Evolutionary conservation across 2,888 invertebrate species (phyloP), one percentile per base, ranked within the genome.

Genomic region (Tortricodes alternella): DNA sequence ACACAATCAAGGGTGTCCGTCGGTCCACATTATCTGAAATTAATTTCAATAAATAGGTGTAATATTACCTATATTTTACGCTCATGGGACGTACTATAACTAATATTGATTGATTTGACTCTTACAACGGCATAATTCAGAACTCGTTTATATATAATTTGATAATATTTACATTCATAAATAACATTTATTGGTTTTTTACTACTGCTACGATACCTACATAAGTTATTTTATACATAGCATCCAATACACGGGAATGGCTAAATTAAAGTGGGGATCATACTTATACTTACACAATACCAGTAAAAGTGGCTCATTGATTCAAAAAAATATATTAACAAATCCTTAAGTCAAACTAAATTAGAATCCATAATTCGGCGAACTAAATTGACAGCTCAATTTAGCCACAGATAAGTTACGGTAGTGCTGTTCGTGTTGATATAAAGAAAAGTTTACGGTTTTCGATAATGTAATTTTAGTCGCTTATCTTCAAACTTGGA

Each of bases 41-140:
- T n/a, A n/a, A n/a, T n/a, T n/a, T n/a, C n/a, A n/a, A n/a, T n/a
- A n/a, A n/a, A n/a, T n/a, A n/a, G n/a, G n/a, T n/a, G n/a, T n/a
- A n/a, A n/a, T n/a, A n/a, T n/a, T n/a, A n/a, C n/a, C n/a, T n/a
- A 27, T 1, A 27, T 27, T 3, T 2, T 9, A 3, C 27, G 9
- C 29, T 9, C 23, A 11, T 5, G 21, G 21, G n/a, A 6, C 13
- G 34, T 41, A 16, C 21, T 11, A 9, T 9, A 8, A 6, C 24
- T 3, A 11, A 39, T 13, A 11, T 11, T 7, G 7, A 21, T 39
- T 11, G 21, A 41, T 15, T 23, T 9, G 9, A 16, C 44, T 41
- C 24, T 16, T 18, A 34, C 16, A 15, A 27, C 55, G 61, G 61
- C 61, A 67, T 71, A 74, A 74, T 74, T 70, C 74, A 76, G 73